Evolutionary conservation across 2,888 invertebrate species (phyloP), one percentile per base, ranked within the genome.

Genomic region (Cheilosia vernalis): DNA sequence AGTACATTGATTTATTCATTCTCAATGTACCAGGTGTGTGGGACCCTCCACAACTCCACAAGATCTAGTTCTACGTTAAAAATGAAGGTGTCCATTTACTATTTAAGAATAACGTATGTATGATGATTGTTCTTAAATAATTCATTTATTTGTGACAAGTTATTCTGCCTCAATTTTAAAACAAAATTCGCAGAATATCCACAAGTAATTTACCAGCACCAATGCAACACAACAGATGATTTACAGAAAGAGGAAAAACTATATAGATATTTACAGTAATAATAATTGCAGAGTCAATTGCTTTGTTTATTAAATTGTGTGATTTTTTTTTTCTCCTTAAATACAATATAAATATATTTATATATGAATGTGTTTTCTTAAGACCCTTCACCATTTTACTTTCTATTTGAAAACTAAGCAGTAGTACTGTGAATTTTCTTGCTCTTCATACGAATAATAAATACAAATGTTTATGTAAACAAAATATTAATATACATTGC

Each of bases 361-460:
- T 76, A 53, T 66, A 60, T 51, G 60, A 77, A 66, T 55, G 60
- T 49, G 42, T 72, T 0, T 56, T 47, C 17, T 7, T 19, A 55
- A 47, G 27, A 58, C 15, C 74, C 64, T 58, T 49, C 74, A 66
- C 64, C 74, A 30, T 55, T 37, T 73, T 47, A 63, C 15, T 66
- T 64, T 49, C 27, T 63, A 56, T 66, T 67, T 53, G 49, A 44
- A 60, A 60, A 42, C 55, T 74, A 76, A 21, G 33, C 37, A 37
- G 19, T 40, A 69, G 64, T 51, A 30, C 55, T 56, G 30, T 47
- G 21, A n/a, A 24, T 56, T 21, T 55, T 55, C 44, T n/a, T 30
- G 17, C 69, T 72, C 82, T 78, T 78, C 78, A 49, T 49, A 61
- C 82, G 78, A 83, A 72, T 30, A 76, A 56, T 69, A 61, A 83